Evolutionary conservation across 1,140 invertebrate genomes (phyloP), one percentile per base, ranked within the genome.

Genomic region (Lutraria rhynchaena): DNA sequence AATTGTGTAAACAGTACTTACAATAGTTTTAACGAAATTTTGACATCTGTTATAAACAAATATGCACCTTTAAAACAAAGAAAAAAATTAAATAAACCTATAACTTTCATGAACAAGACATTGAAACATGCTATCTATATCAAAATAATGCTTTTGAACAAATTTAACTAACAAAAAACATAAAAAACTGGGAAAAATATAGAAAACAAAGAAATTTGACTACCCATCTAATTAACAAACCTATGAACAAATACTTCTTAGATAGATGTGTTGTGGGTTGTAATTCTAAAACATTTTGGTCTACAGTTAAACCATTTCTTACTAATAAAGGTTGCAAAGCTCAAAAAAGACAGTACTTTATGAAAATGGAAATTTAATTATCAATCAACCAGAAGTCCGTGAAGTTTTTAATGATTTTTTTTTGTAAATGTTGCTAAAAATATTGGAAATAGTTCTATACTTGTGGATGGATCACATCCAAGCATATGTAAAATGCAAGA

Each of bases 401-500:
- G 44, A 49, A 33, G n/a, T 33, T 46, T 82, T 75, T 75, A 74
- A 81, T 60, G 29, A 82, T 24, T 75, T 82, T 71, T n/a, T n/a
- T 81, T 57, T 33, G 44, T 81, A 44, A 81, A 81, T 73, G 78
- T 81, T 22, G 58, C 78, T 5, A 73, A 71, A 31, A 69, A 73
- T 73, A 81, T 63, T 24, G 69, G 78, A 27, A 31, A 69, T 27
- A 29, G 53, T n/a, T 31, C 37, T 31, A n/a, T 31, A 0, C 27
- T 27, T 46, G 37, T 22, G 29, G 58, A 73, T 33, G 44, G 53
- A 5, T 46, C 58, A 51, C 80, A 82, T 37, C 44, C 55, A 5
- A 82, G 80, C 57, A 31, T 76, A 67, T 58, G 11, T 33, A 58
- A 67, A 33, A 75, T 82, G 9, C 55, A 58, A 13, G n/a, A 65